Conservation (phyloP, 2,888 invertebrate genomes). For the Sarcophaga carnaria region DNA sequence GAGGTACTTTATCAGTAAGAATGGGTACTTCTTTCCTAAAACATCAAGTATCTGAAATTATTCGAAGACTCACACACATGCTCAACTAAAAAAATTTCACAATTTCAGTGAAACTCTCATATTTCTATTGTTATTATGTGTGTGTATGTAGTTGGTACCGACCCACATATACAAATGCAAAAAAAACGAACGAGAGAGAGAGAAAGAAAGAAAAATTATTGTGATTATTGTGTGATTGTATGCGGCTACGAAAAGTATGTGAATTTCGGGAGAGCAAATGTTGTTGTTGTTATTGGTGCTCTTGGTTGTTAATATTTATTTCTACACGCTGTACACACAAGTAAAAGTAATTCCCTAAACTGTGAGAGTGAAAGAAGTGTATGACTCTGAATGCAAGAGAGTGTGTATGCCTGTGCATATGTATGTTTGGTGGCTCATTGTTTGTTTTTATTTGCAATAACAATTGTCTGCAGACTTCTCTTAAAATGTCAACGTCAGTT, state of each 20-base stretch:
- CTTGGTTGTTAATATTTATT: no score
- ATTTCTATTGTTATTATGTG: not conserved
- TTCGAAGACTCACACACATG: no score
- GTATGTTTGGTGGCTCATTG: constrained; percentile 53
- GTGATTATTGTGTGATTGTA: constrained; percentile 62
- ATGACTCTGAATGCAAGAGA: constrained; percentile 15
- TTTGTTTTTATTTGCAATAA: constrained; percentile 55
- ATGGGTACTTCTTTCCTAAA: no score
- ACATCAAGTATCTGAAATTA: no score
- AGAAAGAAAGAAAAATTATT: constrained; percentile 20
- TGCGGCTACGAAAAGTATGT: constrained; percentile 50
- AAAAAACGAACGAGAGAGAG: not conserved
- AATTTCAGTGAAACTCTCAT: no score
- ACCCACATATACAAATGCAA: constrained; percentile 62
- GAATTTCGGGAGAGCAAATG: constrained; percentile 35
- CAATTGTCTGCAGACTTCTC: constrained; percentile 63
- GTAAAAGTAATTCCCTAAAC: no score
- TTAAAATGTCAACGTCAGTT: constrained; percentile 53
- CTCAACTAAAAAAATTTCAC: no score
- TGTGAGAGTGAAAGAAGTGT: not conserved
- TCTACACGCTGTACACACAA: no score
- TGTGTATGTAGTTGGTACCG: constrained; percentile 41
- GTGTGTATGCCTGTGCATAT: constrained; percentile 22
- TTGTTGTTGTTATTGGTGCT: not conserved
- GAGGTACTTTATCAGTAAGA: no score